These are phyloP conservation scores for Trisateles emortualis DNA, from an alignment of 2,888 invertebrate genomes.

Conservation along the genomic window DNA sequence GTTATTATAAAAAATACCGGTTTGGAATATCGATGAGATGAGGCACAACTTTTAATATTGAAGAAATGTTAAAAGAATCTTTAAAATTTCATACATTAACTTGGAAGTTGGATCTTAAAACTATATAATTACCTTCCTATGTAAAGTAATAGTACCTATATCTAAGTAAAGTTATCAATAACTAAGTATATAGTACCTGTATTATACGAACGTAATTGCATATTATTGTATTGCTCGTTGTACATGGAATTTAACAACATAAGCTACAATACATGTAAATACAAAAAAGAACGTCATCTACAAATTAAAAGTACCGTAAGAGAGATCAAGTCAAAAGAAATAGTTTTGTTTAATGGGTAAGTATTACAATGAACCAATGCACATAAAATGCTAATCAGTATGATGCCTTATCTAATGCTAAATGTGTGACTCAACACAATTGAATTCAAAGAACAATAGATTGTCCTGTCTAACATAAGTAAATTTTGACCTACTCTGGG, in stretches of 20 bases:
- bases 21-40: slow-evolving; percentile 62
- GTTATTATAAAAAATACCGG: slow-evolving; percentile 57
- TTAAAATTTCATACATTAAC: slow-evolving; percentile 3
- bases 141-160: too few relatives aligned
- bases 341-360: slow-evolving; percentile 24
- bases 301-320: slow-evolving; percentile 9
- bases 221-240: not conserved
- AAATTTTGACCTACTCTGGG: slow-evolving; percentile 42
- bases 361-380: slow-evolving; percentile 43
- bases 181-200: not conserved
- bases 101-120: not conserved
- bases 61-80: not conserved
- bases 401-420: slow-evolving; percentile 54
- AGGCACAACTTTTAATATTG: slow-evolving; percentile 30
- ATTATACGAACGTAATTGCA: not conserved
- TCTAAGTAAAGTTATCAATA: not conserved
- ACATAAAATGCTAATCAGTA: slow-evolving; percentile 55
- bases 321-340: slow-evolving; percentile 9
- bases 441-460: slow-evolving; percentile 62
- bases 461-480: slow-evolving; percentile 49
- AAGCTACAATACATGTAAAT: not conserved
- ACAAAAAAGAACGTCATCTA: not conserved
- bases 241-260: not conserved
- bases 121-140: too few relatives aligned
- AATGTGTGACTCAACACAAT: slow-evolving; percentile 59